phyloP scores from a whole-genome alignment of 2,113 vertebrate species.

The Pipra filicauda region DNA sequence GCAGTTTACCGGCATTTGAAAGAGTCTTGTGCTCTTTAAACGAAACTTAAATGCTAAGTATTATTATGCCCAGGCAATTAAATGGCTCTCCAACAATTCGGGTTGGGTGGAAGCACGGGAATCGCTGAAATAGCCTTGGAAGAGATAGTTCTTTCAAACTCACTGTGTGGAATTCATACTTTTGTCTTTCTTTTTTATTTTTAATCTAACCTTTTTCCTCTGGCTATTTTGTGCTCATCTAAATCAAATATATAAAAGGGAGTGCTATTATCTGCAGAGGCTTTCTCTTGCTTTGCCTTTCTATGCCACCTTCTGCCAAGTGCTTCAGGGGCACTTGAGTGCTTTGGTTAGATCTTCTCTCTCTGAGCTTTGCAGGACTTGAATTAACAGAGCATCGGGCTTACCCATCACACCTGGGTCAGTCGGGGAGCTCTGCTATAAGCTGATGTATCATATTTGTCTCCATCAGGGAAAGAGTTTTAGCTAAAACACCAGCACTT shows the following conservation, averaged over 20 bases:
- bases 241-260: not conserved
- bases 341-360: not conserved
- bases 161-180: not conserved
- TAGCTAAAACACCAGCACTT: not conserved
- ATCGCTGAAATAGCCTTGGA: not conserved
- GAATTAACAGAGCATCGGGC: not conserved
- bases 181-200: not conserved
- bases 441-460: not conserved
- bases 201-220: not conserved
- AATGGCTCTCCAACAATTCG: not conserved
- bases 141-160: not conserved
- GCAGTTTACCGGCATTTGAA: not conserved
- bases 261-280: not conserved
- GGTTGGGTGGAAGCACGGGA: not conserved
- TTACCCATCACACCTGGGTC: not conserved
- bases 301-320: not conserved
- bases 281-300: not conserved
- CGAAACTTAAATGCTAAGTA: not conserved
- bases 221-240: not conserved
- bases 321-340: not conserved
- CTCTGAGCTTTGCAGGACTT: not conserved
- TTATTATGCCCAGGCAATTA: not conserved
- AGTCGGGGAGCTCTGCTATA: not conserved
- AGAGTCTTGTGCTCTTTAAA: not conserved
- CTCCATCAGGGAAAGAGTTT: not conserved